Percentiles rank a stretch among this genome's conserved stretches.
phyloP scores from a whole-genome alignment of 1,140 invertebrate species.

The Drosophila varians region DNA sequence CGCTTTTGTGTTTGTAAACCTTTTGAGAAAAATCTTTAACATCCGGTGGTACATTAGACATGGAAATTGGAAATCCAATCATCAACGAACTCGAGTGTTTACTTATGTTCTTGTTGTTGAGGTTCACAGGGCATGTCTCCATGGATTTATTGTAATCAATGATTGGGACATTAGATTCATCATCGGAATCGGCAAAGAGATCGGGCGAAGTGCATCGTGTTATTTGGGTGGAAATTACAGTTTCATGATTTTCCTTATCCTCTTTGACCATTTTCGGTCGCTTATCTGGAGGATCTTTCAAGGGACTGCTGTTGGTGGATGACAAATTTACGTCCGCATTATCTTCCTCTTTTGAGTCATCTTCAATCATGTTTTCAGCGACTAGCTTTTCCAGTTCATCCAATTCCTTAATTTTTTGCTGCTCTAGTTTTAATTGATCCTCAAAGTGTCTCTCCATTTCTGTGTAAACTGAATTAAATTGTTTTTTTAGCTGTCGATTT shows the following conservation, averaged over 20 bases:
- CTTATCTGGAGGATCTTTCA: conserved; percentile 58
- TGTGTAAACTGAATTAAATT: conserved; percentile 39
- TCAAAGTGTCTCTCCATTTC: conserved; percentile 54
- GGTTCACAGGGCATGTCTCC: too few species aligned
- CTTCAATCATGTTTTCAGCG: conserved; percentile 53
- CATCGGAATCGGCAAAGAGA: conserved; percentile 75
- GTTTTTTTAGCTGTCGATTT: not conserved
- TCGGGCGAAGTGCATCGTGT: conserved; percentile 67
- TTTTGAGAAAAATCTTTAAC: conserved; percentile 33
- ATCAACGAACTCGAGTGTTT: conserved; percentile 7
- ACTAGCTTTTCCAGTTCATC: conserved; percentile 56
- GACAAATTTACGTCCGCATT: not conserved
- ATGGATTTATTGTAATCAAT: not conserved
- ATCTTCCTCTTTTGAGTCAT: conserved; percentile 6
- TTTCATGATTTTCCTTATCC: conserved; percentile 20
- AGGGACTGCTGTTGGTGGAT: conserved; percentile 28
- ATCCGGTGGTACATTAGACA: conserved; percentile 3
- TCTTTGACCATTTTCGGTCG: conserved; percentile 10
- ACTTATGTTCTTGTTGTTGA: too few species aligned
- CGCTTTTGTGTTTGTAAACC: conserved; percentile 48
- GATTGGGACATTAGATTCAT: conserved; percentile 17
- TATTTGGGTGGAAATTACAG: conserved; percentile 8
- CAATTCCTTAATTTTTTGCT: conserved; percentile 23
- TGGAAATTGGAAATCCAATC: too few species aligned
- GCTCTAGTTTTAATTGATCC: conserved; percentile 1